Conservation (phyloP, 2,888 invertebrate species). For the Teleiodes luculella region DNA sequence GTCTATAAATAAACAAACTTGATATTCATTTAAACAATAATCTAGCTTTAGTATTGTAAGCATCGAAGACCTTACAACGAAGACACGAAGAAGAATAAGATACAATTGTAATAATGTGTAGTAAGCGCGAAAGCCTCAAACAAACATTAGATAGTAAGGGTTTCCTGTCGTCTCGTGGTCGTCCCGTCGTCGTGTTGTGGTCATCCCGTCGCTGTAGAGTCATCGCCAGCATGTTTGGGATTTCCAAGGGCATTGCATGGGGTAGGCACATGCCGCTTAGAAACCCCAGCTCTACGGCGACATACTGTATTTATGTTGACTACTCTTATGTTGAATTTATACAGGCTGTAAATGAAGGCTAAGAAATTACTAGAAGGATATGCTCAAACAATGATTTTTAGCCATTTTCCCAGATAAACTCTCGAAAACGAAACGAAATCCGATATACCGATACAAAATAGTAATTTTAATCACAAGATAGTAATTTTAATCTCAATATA, state of each 20-base stretch:
- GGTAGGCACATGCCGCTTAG: constrained; percentile 87
- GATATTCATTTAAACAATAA: no score
- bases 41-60: no score
- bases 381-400: no score
- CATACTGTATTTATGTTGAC: constrained; percentile 29
- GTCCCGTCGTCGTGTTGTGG: not conserved
- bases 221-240: constrained; percentile 85
- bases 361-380: no score
- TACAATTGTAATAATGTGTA: not conserved
- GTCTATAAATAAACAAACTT: no score
- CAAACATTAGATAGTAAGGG: not conserved
- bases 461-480: no score
- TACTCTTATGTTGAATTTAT: not conserved
- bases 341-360: no score
- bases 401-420: not conserved
- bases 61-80: no score
- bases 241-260: constrained; percentile 91
- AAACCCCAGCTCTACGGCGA: constrained; percentile 88
- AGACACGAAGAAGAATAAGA: no score
- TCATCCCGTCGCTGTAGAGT: not conserved
- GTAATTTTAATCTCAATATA: no score
- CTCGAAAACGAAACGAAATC: no score
- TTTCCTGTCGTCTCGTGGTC: not conserved
- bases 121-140: not conserved
- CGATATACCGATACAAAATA: no score